These are phyloP conservation scores for Neodiprion virginianus DNA, from an alignment of 1,140 invertebrate genomes.

Conservation along the genomic window DNA sequence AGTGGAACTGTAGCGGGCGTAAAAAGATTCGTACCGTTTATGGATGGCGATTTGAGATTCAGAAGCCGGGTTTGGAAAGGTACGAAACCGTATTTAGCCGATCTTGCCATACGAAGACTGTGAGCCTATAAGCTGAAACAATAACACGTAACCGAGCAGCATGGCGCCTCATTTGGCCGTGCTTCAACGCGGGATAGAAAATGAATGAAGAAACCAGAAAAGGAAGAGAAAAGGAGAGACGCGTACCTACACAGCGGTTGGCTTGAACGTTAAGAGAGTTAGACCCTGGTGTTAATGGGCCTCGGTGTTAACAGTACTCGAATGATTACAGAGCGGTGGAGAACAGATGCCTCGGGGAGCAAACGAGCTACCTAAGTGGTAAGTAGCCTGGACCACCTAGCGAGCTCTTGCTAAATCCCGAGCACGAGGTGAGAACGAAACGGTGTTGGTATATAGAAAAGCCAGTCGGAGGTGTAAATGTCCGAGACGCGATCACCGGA, in stretches of 20 bases:
- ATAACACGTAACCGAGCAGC: conserved; percentile 23
- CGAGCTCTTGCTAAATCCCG: conserved; percentile 22
- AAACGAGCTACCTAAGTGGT: conserved; percentile 30
- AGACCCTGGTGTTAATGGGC: conserved; percentile 39
- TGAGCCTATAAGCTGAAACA: conserved; percentile 15
- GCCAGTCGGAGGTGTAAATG: background rate
- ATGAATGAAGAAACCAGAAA: conserved; percentile 29
- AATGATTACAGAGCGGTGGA: conserved; percentile 45
- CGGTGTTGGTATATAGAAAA: background rate
- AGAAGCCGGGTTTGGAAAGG: conserved; percentile 36
- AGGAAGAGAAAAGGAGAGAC: background rate
- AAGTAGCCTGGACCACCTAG: conserved; percentile 39
- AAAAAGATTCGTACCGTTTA: conserved; percentile 44
- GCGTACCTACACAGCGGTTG: background rate
- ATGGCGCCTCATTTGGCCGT: conserved; percentile 26
- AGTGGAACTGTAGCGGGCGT: conserved; percentile 35
- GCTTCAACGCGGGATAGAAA: conserved; percentile 17
- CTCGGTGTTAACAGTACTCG: conserved; percentile 26
- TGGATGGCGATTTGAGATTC: conserved; percentile 34
- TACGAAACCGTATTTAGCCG: conserved; percentile 51
- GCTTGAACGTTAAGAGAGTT: background rate
- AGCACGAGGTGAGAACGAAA: background rate
- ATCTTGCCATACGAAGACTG: conserved; percentile 17
- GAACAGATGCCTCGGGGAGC: conserved; percentile 32
- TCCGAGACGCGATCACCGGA: background rate